phyloP scores from a whole-genome alignment of 2,797 vertebrate species.

The Rousettus madagascariensis region DNA sequence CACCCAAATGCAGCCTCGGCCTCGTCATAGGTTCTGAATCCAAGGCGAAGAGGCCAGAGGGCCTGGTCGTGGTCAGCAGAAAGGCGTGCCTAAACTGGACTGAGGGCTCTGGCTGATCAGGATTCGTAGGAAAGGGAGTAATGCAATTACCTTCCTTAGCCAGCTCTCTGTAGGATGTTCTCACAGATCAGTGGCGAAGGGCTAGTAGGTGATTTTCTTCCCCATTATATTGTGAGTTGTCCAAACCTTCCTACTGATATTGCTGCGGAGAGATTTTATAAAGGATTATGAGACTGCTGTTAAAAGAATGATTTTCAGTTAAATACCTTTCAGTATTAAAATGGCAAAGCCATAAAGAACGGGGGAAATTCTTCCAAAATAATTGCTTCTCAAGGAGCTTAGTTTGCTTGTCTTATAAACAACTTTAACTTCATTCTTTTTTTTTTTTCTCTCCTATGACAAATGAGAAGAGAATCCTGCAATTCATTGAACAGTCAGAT shows the following conservation, averaged over 20 bases:
- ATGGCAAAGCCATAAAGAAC: constrained; percentile 24
- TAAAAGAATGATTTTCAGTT: constrained; percentile 69
- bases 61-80: not conserved
- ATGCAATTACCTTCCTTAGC: constrained; percentile 15
- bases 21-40: not conserved
- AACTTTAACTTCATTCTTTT: constrained; percentile 52
- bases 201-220: constrained; percentile 68
- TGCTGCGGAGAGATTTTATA: constrained; percentile 67
- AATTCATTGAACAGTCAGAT: constrained; percentile 60
- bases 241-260: constrained; percentile 54
- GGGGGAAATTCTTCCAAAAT: not conserved
- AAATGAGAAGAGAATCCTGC: constrained; percentile 61
- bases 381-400: constrained; percentile 56
- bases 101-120: constrained; percentile 31
- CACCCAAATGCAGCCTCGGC: not conserved
- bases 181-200: constrained; percentile 56
- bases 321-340: constrained; percentile 67
- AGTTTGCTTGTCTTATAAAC: constrained; percentile 53
- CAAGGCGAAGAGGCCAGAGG: not conserved
- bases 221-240: constrained; percentile 68
- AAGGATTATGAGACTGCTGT: constrained; percentile 63
- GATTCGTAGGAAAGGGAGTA: not conserved
- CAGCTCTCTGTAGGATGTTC: constrained; percentile 48
- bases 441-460: constrained; percentile 24
- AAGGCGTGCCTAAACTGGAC: not conserved